Evolutionary conservation across 2,797 vertebrate genomes (phyloP), one percentile per base, ranked within the genome.

Genomic region (Gymnothorax reevesii): DNA sequence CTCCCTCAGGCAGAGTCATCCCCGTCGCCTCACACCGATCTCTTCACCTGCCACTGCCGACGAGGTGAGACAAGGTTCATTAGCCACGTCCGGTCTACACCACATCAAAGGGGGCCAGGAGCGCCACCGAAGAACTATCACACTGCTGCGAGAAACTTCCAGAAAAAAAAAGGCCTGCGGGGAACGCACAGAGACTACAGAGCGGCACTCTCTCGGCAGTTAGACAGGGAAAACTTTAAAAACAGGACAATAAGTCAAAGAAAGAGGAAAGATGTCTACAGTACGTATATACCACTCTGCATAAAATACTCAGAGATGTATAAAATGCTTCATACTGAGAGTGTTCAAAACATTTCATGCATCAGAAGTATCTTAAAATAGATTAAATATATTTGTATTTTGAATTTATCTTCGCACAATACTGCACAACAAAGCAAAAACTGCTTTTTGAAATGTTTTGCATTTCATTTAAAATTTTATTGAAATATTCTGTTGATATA

Each of bases 101-200:
- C 13, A 86, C 66, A 66, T 86, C 64, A 86, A 86, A 86, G 42
- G n/a, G 66, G 10, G 27, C 54, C 20, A 60, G 20, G 7, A 71
- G 6, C 27, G 20, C 49, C 57, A n/a, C 82, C 7, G 8, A 59
- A 7, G 27, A 62, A n/a, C 60, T 17, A n/a, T 20, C 33, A n/a
- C 59, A 64, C 20, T 49, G 57, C 57, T 59, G 17, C 22, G 15
- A 33, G 57, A 62, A 64, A 22, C 57, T 49, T 10, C 27, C 57
- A 7, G 25, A 49, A 64, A 22, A 42, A 42, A 42, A 42, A 42
- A 42, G 33, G 57, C 59, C 57, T 7, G 57, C 15, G 3, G 33
- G n/a, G 55, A 49, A 60, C n/a, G 6, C 10, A 83, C 25, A 83
- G 27, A 33, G 33, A 64, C 60, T 62, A 12, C 57, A 25, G 33